Evolutionary conservation across 2,888 invertebrate species (phyloP).

Genomic region (Mechanitis mazaeus): DNA sequence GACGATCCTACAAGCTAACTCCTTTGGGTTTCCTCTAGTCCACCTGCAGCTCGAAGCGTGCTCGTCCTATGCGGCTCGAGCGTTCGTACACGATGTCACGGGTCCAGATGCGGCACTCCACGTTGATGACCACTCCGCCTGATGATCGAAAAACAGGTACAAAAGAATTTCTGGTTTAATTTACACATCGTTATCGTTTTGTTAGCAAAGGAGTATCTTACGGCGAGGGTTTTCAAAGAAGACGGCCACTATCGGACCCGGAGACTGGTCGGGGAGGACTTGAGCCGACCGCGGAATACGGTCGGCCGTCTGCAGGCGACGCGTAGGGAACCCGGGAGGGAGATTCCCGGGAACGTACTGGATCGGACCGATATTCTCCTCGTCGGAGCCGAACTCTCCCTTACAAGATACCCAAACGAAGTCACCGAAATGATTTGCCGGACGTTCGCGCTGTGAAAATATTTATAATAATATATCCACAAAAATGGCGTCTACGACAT

Average conservation of each 20-base stretch:
- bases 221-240: conserved; percentile 64
- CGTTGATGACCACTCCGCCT: conserved; percentile 67
- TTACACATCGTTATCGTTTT: neutral
- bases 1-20: conserved; percentile 5
- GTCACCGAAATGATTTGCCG: conserved; percentile 65
- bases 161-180: neutral
- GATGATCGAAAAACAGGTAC: conserved; percentile 12
- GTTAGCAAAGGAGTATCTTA: conserved; percentile 33
- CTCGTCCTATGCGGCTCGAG: conserved; percentile 55
- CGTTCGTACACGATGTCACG: conserved; percentile 62
- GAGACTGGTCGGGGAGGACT: conserved; percentile 52
- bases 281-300: conserved; percentile 53
- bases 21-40: conserved; percentile 37
- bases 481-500: too few species aligned
- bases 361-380: conserved; percentile 84
- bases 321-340: conserved; percentile 70
- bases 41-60: conserved; percentile 62
- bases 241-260: conserved; percentile 57
- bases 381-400: conserved; percentile 86
- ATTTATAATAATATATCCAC: too few species aligned
- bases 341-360: conserved; percentile 81
- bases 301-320: conserved; percentile 62
- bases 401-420: conserved; percentile 89
- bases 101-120: conserved; percentile 69
- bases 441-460: conserved; percentile 44